Evolutionary conservation across 2,113 vertebrate species (phyloP).

Genomic region (Pseudopipra pipra): DNA sequence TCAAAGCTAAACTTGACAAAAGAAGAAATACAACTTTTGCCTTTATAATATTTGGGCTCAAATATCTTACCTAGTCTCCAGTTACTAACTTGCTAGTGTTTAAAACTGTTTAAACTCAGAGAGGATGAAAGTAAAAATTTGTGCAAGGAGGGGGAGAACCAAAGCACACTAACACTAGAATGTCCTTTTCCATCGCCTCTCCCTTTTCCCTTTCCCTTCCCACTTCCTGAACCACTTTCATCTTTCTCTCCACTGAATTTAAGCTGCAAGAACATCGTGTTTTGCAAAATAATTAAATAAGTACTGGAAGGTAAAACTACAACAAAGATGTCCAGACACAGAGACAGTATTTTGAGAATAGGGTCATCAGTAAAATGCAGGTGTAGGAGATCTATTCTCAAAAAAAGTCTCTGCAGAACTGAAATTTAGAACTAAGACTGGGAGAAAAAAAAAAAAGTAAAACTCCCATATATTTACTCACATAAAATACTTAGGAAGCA

Average conservation of each 20-base stretch:
- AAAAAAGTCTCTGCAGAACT: not conserved
- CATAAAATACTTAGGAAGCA: not conserved
- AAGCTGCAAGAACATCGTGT: not conserved
- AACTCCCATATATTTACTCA: not conserved
- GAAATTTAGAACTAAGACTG: not conserved
- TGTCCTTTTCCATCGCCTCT: not conserved
- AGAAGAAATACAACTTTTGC: not conserved
- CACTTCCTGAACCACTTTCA: not conserved
- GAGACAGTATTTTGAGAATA: not conserved
- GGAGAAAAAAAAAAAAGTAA: not conserved
- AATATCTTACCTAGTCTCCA: not conserved
- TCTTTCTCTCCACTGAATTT: not conserved
- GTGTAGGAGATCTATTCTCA: not conserved
- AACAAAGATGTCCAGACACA: not conserved
- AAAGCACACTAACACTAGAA: not conserved
- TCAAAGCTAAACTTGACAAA: not conserved
- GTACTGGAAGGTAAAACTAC: not conserved
- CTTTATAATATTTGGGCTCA: not conserved
- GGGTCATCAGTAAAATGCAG: not conserved
- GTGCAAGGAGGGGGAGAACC: not conserved
- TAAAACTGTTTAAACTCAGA: not conserved
- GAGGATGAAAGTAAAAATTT: not conserved
- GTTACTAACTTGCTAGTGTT: not conserved
- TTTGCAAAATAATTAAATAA: not conserved
- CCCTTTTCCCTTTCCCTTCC: not conserved